Base-by-base conservation (phyloP, 2,888 invertebrate species). In the Belgica antarctica region DNA sequence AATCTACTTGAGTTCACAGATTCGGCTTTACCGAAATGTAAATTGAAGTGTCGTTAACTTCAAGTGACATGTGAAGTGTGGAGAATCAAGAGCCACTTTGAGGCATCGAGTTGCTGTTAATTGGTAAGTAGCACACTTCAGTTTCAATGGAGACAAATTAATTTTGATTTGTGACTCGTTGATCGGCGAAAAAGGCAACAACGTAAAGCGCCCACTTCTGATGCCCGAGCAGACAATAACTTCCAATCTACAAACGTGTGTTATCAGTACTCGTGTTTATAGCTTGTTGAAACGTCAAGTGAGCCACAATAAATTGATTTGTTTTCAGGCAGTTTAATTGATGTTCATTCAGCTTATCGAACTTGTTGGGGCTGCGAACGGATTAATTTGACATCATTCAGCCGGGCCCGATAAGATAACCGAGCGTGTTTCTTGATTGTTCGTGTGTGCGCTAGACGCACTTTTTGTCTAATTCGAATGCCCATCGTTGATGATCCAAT, bases 321-420 rank as follows among this genome's bases (percentile, higher is more conserved):
- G 17, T 52, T 27, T 59, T 59, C n/a, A 27, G 59, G 59, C 59
- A 59, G 25, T 59, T 59, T 59, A 59, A 59, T 59, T 59, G 59
- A 59, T 59, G 59, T 59, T 59, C n/a, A 19, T 59, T 19, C 59
- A 59, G 27, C 22, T 52, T 52, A 52, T 59, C 59, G 25, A 27
- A 4, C 27, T 59, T 27, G 59, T 27, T 59, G 59, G n/a, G n/a
- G 25, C 27, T 22, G 25, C 59, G 3, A 12, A 19, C 12, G 59
- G 25, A 59, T 59, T 22, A 59, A 2, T 59, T 27, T 19, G 19
- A 59, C 59, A 59, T 59, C 25, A 27, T 59, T 59, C 59, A 52
- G n/a, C n/a, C 4, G 52, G 17, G 1, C 2, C 8, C 12, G 52
- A 52, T 52, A 52, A 52, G 52, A 52, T 52, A 52, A 34, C 34